A percentile compares a stretch with the other conserved stretches of the same genome.
These are phyloP conservation scores for Ephydatia muelleri DNA, from an alignment of 37 sponge, comb jelly and placozoan genomes.

Conservation along the genomic window DNA sequence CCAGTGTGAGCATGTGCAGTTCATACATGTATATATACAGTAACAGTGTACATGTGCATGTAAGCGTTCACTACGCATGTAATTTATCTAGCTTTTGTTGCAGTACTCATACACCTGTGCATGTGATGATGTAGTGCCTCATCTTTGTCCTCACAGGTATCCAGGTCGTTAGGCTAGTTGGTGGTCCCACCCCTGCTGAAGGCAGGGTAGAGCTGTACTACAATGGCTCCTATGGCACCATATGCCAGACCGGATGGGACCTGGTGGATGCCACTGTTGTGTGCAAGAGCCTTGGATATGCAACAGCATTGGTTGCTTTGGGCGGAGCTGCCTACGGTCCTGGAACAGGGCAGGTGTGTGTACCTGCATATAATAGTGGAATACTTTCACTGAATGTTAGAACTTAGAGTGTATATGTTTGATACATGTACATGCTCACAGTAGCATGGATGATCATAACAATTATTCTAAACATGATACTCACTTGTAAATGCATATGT, in stretches of 20 bases:
- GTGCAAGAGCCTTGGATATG: constrained; percentile 13
- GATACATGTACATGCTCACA: background rate
- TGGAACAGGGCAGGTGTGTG: constrained; percentile 22
- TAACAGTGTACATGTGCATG: no score
- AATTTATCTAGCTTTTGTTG: no score
- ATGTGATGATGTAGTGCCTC: background rate
- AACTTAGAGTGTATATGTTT: background rate
- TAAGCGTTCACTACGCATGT: no score
- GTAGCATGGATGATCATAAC: no score
- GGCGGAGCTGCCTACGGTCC: constrained; percentile 3
- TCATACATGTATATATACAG: no score
- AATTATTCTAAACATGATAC: no score
- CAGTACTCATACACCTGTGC: background rate
- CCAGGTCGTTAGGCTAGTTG: constrained; percentile 10
- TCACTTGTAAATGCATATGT: no score
- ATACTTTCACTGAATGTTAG: background rate
- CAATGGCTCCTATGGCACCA: constrained; percentile 10
- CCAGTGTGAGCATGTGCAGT: no score
- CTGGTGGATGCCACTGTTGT: constrained; percentile 7
- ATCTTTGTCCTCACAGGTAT: background rate
- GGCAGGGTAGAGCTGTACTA: constrained; percentile 33
- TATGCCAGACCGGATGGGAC: constrained; percentile 16
- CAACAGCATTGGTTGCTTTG: constrained; percentile 8
- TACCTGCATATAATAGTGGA: background rate
- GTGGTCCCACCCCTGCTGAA: background rate